A percentile compares a stretch with the other conserved stretches of the same genome.
phyloP scores from a whole-genome alignment of 2,797 vertebrate species.

The Decapterus maruadsi region DNA sequence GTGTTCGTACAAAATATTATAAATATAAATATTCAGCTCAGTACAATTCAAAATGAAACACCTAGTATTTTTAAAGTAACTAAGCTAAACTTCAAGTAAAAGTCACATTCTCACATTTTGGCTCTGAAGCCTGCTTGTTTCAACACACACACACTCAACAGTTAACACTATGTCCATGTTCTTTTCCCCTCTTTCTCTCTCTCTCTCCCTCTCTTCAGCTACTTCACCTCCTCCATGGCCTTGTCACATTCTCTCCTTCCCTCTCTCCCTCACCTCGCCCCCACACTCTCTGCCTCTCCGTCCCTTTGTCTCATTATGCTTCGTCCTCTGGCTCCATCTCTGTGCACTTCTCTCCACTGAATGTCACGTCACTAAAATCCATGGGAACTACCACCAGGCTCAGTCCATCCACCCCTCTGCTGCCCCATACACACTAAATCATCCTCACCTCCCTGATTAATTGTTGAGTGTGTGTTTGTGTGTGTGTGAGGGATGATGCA shows the following conservation, averaged over 20 bases:
- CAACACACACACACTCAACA: conserved; percentile 24
- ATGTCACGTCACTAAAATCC: conserved; percentile 43
- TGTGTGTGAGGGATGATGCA: conserved; percentile 51
- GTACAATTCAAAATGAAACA: background rate
- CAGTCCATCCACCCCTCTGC: conserved; percentile 4
- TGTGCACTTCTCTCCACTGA: conserved; percentile 34
- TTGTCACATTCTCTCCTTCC: conserved; percentile 67
- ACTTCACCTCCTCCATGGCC: conserved; percentile 69
- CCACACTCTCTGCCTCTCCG: conserved; percentile 63
- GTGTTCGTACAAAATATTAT: background rate
- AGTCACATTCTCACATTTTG: conserved; percentile 17
- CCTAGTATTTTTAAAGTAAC: background rate
- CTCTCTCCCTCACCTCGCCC: conserved; percentile 66
- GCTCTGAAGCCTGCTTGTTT: conserved; percentile 12
- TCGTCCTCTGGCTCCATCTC: conserved; percentile 57
- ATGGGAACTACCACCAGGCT: conserved; percentile 27
- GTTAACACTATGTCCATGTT: conserved; percentile 19
- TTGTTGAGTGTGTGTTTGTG: conserved; percentile 20
- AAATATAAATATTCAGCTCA: background rate
- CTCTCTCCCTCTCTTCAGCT: conserved; percentile 47
- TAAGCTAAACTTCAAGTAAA: conserved; percentile 6
- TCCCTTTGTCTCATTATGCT: conserved; percentile 43
- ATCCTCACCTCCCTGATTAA: conserved; percentile 61
- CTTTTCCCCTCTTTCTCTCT: conserved; percentile 23
- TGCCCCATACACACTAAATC: conserved; percentile 53